Evolutionary conservation across 1,140 invertebrate genomes (phyloP).

Genomic region (Patella vulgata): DNA sequence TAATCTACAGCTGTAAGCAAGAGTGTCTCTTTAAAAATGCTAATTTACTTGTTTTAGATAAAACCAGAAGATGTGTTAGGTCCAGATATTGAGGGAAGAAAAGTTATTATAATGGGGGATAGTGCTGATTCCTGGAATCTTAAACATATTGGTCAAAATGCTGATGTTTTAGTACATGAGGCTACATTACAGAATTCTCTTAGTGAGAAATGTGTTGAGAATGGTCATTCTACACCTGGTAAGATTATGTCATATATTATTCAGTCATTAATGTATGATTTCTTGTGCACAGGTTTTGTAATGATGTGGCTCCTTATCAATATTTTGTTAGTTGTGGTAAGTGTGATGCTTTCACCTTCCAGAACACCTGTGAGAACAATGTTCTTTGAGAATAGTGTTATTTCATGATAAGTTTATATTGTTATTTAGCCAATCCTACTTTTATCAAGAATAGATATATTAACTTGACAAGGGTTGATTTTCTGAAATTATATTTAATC

Average conservation of each 20-base stretch:
- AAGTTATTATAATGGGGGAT: conserved; percentile 67
- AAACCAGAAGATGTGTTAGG: conserved; percentile 61
- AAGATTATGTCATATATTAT: no score
- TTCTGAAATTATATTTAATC: neutral
- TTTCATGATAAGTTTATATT: no score
- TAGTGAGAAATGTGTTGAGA: conserved; percentile 60
- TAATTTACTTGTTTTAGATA: conserved; percentile 52
- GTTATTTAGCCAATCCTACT: no score
- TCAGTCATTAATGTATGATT: no score
- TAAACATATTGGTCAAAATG: conserved; percentile 53
- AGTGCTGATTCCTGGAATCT: conserved; percentile 62
- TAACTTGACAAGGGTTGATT: neutral
- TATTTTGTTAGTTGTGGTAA: neutral
- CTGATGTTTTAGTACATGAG: conserved; percentile 68
- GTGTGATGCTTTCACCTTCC: no score
- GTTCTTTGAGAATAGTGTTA: no score
- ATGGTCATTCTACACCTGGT: conserved; percentile 69
- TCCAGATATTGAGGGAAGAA: conserved; percentile 56
- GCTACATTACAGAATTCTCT: conserved; percentile 64
- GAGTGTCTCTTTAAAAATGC: no score
- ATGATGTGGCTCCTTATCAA: no score
- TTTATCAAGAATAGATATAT: neutral
- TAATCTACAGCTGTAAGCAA: no score
- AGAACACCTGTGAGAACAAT: no score
- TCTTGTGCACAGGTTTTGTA: no score